Conservation (phyloP, 2,113 vertebrate species). For the Synodontis membranacea region DNA sequence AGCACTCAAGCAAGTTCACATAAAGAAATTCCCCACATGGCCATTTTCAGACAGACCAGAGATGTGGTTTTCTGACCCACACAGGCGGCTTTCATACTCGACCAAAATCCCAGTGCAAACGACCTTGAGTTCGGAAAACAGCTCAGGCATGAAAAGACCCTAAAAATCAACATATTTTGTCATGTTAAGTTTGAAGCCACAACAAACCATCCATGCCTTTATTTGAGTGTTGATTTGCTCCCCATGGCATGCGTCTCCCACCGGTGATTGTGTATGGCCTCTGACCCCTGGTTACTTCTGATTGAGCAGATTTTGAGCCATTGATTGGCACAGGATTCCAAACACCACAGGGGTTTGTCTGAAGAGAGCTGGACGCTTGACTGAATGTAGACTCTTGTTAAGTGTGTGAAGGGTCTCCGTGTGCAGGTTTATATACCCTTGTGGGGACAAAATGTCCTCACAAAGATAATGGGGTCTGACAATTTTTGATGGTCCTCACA, state of each 20-base stretch:
- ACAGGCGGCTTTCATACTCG: not conserved
- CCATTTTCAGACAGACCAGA: not conserved
- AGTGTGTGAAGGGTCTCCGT: too few relatives aligned
- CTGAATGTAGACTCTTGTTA: not conserved
- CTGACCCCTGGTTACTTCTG: not conserved
- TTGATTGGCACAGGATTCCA: slow-evolving; percentile 16
- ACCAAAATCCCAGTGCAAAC: not conserved
- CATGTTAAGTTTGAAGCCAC: not conserved
- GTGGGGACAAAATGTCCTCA: too few relatives aligned
- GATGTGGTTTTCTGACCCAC: not conserved
- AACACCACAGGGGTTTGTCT: slow-evolving; percentile 8
- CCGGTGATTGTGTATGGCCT: slow-evolving; percentile 1
- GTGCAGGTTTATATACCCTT: too few relatives aligned
- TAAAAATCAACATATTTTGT: slow-evolving; percentile 12
- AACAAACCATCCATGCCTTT: not conserved
- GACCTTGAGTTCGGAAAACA: not conserved
- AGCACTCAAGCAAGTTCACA: not conserved
- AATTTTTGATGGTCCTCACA: too few relatives aligned
- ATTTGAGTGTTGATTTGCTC: not conserved
- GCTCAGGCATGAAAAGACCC: not conserved
- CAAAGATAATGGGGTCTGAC: too few relatives aligned
- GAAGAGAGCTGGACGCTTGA: slow-evolving; percentile 30
- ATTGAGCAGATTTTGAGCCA: not conserved
- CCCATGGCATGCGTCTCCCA: slow-evolving; percentile 25
- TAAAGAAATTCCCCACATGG: not conserved